Base-by-base conservation (phyloP, 2,113 vertebrate genomes). In the Terrapene triunguis region DNA sequence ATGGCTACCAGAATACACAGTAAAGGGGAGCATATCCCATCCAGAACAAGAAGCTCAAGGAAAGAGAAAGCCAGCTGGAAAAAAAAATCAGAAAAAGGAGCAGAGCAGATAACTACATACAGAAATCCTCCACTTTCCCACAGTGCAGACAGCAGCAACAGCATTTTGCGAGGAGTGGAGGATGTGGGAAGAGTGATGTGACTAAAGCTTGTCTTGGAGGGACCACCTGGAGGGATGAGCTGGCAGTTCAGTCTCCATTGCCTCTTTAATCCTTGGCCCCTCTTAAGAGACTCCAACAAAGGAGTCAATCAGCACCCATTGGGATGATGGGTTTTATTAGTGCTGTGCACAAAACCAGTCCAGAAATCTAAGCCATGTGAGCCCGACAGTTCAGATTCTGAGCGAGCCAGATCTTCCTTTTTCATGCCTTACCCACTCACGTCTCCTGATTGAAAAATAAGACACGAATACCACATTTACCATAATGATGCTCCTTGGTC, bases 401-500 rank as follows among this genome's bases (percentile, higher is more conserved):
- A 78, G 13, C 2, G 4, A 94, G 16, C 5, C 44, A 24, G 82
- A 0, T 79, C 27, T 82, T 84, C 84, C 44, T 86, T 32, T 5
- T 0, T 62, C 53, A 44, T 21, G 19, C 35, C 90, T 10, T 92
- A 62, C 47, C 7, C 22, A 47, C 13, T 89, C 11, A 16, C 24
- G 29, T 80, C 10, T 22, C 78, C 91, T 87, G 14, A 54, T 85
- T 87, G 62, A 87, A 59, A 86, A 89, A 51, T 51, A 88, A 48
- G 38, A 78, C 22, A 19, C 25, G 32, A 32, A 85, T 91, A 82
- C 7, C 50, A 65, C 14, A 93, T 54, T 2, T 19, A 57, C 0
- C 78, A 54, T 57, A 90, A 47, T 12, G 88, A 69, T 53, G 12
- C 21, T 27, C 84, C 53, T 32, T 65, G 74, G 65, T 27, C 91